Base-by-base conservation (phyloP, 2,113 vertebrate genomes). In the Gymnarchus niloticus region DNA sequence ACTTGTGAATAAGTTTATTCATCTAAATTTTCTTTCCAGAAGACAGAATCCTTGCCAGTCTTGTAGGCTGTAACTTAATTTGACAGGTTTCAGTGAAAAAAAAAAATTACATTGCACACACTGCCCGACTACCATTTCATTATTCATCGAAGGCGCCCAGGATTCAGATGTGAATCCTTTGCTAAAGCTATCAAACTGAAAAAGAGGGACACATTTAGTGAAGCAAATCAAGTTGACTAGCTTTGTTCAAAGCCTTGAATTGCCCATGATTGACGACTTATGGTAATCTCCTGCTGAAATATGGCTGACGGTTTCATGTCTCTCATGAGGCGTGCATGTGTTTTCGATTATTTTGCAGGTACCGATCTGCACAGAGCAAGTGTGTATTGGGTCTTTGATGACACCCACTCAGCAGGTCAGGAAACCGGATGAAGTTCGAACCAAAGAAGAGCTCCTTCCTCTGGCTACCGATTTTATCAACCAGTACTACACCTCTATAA, bases 401-500 rank as follows among this genome's bases (percentile, higher is more conserved):
- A 92, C 92, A 0, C 96, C 97, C 0, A 93, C 90, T 87, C 95
- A 95, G 85, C 93, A 94, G 0, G 1, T 90, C 41, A 95, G 94
- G 83, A 97, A 95, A 89, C 90, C 95, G 0, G 97, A 98, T 9
- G 97, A 98, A 0, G 90, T 94, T 80, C 91, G 93, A 88, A 91
- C 92, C 21, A 96, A 96, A 92, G 95, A 96, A 0, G 95, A 98
- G 90, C 92, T 99, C 77, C 95, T 98, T 33, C 92, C 94, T 0
- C 92, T 99, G 81, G 97, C 98, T 81, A 97, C 96, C 51, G 97
- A 99, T 90, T 99, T 99, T 89, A 96, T 99, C 25, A 96, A 99
- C 88, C 98, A 99, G 91, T 99, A 98, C 91, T 99, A 97, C 91
- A 96, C 97, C 1, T 99, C 97, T 69, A 99, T 99, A 86, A 99